Base-by-base conservation (phyloP, 2,797 vertebrate species). In the Bovichtus diacanthus region DNA sequence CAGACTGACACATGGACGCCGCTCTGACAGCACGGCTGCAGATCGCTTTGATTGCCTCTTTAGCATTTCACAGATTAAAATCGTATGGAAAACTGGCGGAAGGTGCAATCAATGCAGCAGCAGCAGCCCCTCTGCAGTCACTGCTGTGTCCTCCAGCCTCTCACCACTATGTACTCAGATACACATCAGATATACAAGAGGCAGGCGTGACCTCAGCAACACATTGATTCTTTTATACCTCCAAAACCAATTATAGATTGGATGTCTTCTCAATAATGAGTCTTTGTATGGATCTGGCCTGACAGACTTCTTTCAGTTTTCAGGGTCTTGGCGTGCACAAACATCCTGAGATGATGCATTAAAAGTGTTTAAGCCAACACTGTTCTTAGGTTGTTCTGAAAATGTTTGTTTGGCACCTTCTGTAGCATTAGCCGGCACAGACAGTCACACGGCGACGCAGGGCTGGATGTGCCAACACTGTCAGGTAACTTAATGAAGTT, bases 401-500 rank as follows among this genome's bases (percentile, higher is more conserved):
- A 54, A 54, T 23, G 0, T 31, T 10, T 10, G 13, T 36, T 21
- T 0, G 46, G 19, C 43, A 56, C 2, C 21, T 38, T 56, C 47
- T 59, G 66, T 27, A 6, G 49, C n/a, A n/a, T 34, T 2, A 47
- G 58, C 50, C 41, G 29, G 53, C 23, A 47, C 38, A 27, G 43
- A 38, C 31, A 34, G 25, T 46, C 64, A 66, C 34, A 50, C n/a
- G n/a, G 65, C 29, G 63, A 74, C 36, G 65, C 43, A 64, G 71
- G 7, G 21, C 53, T 25, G 11, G 29, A 80, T 59, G 72, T 58
- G 64, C 55, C 58, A 62, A 61, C 58, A 74, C 81, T 82, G 88
- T 86, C 88, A 89, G 88, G 82, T 89, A 73, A 90, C 90, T 80
- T 91, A 91, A 94, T 94, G 84, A 92, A 94, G 88, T 80, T 92